Base-by-base conservation (phyloP, 2,888 invertebrate species). In the Caenorhabditis sp. region DNA sequence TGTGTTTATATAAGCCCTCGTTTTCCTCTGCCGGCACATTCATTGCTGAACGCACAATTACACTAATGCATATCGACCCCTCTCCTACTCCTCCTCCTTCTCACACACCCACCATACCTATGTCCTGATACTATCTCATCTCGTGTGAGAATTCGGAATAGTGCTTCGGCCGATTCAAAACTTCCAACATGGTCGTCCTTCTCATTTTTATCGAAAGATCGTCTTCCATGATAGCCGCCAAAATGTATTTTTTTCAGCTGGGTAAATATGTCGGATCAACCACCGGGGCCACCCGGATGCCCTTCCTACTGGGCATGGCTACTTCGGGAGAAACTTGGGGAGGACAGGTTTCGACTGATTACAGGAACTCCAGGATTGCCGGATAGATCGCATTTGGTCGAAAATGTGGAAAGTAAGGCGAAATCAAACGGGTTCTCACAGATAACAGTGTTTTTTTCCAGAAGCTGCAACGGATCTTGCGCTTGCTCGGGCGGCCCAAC, bases 11-110 rank as follows among this genome's bases (percentile, higher is more conserved):
- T 64, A 44, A 44, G 66, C 38, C 68, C 24, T 68, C 49, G 5
- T n/a, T 47, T 54, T 24, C 49, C n/a, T 19, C 19, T n/a, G 24
- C 41, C 63, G 61, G 19, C 38, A 64, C 63, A 19, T n/a, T 31
- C 51, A 41, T 8, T 22, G 56, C 31, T 70, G 70, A 79, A 79
- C 79, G 79, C 79, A 70, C 79, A 79, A 79, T 79, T 79, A 79
- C 79, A 79, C 79, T 79, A 79, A 79, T 79, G 63, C 70, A 63
- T 35, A 64, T 79, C 51, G 79, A 79, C 70, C 69, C 41, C n/a
- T n/a, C n/a, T n/a, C n/a, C n/a, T n/a, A n/a, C n/a, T n/a, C n/a
- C 26, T 22, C 49, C 49, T 24, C 44, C 16, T n/a, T 38, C 47
- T 44, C 22, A 12, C 22, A 19, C 56, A 41, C 26, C 26, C 19